Conservation (phyloP, 2,888 invertebrate species). For the Drosophila niveifrons region DNA sequence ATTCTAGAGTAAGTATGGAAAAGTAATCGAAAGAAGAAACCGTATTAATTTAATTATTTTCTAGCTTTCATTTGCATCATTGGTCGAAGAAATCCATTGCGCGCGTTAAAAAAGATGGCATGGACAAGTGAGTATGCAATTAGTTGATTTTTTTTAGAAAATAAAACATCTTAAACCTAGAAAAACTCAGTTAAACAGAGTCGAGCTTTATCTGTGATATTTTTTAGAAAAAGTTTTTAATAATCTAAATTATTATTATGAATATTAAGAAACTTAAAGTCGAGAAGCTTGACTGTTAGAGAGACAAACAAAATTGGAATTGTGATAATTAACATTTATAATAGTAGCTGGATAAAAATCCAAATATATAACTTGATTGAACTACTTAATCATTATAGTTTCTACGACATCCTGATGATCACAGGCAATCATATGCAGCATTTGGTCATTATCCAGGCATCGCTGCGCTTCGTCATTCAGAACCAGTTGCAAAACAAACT, state of each 20-base stretch:
- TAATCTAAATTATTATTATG: too few relatives aligned
- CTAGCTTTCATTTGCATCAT: slow-evolving; percentile 84
- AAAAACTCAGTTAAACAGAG: too few relatives aligned
- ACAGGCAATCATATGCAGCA: slow-evolving; percentile 84
- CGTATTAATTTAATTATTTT: not conserved
- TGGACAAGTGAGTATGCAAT: slow-evolving; percentile 57
- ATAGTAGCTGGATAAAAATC: too few relatives aligned
- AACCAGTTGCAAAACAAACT: slow-evolving; percentile 55
- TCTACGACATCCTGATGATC: slow-evolving; percentile 84
- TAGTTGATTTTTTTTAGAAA: not conserved
- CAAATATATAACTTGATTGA: too few relatives aligned
- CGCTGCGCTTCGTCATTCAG: slow-evolving; percentile 76
- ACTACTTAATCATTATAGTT: slow-evolving; percentile 62
- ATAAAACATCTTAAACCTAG: too few relatives aligned
- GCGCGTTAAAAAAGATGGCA: slow-evolving; percentile 63
- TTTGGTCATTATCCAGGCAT: slow-evolving; percentile 80
- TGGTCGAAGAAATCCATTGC: slow-evolving; percentile 83
- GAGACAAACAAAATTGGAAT: too few relatives aligned
- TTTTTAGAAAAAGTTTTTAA: too few relatives aligned
- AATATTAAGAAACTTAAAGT: too few relatives aligned
- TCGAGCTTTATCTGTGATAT: too few relatives aligned
- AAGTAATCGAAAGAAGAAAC: too few relatives aligned
- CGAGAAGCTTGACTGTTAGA: too few relatives aligned
- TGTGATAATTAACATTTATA: too few relatives aligned
- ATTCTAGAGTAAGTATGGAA: slow-evolving; percentile 79